Conservation (phyloP, 1,140 invertebrate species). For the Cyrtorhinus lividipennis region DNA sequence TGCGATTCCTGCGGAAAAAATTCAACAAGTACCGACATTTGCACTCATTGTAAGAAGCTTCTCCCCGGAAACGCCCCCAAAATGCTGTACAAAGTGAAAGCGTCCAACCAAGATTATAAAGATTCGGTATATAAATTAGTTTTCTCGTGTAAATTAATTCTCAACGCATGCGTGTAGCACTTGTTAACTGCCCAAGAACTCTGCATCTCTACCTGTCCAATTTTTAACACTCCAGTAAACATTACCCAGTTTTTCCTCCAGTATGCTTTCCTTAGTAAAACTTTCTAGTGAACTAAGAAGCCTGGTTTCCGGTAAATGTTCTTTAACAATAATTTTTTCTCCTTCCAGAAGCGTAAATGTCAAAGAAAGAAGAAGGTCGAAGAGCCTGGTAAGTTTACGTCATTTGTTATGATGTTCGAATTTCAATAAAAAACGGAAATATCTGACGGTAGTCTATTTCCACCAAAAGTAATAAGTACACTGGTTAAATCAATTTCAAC, state of each 20-base stretch:
- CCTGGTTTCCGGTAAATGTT: not conserved
- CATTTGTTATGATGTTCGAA: too few relatives aligned
- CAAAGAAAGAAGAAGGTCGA: constrained; percentile 20
- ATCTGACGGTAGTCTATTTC: too few relatives aligned
- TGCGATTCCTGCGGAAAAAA: not conserved
- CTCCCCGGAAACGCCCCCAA: not conserved
- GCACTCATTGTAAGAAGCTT: not conserved
- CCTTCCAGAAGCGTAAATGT: constrained; percentile 13
- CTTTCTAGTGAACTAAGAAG: not conserved
- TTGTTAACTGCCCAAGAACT: too few relatives aligned
- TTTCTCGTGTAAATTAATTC: too few relatives aligned
- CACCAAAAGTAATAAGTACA: too few relatives aligned
- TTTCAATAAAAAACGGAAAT: too few relatives aligned
- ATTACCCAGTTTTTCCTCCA: too few relatives aligned
- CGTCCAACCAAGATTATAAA: constrained; percentile 38
- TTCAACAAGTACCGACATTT: not conserved
- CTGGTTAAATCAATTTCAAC: too few relatives aligned
- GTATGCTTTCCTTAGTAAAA: too few relatives aligned
- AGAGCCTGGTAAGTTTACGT: constrained; percentile 23
- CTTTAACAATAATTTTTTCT: not conserved
- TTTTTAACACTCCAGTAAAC: too few relatives aligned
- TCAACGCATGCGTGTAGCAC: too few relatives aligned
- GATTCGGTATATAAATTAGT: constrained; percentile 22
- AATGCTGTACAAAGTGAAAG: constrained; percentile 25
- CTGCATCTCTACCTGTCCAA: too few relatives aligned